A percentile compares a stretch with the other conserved stretches of the same genome.
Evolutionary conservation across 23 tunicate species (phyloP).

Genomic region (Clavelina lepadiformis): DNA sequence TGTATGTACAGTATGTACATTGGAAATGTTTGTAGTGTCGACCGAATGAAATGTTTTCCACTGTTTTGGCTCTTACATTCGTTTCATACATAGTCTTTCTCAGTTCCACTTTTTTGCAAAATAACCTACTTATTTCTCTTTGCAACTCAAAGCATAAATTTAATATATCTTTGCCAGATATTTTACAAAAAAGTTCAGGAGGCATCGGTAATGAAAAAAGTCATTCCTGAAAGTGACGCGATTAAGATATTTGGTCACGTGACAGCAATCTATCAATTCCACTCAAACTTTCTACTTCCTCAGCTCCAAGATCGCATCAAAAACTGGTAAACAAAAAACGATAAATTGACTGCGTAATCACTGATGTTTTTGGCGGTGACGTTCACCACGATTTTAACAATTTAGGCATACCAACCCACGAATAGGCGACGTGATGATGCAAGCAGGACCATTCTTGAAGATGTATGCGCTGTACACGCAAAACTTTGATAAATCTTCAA

Average conservation of each 20-base stretch:
- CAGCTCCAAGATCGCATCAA: constrained; percentile 49
- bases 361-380: neutral
- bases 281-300: constrained; percentile 62
- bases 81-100: too few relatives aligned
- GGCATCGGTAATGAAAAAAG: constrained; percentile 25
- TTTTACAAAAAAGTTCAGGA: constrained; percentile 65
- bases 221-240: constrained; percentile 54
- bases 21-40: too few relatives aligned
- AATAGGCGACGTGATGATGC: constrained; percentile 85
- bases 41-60: too few relatives aligned
- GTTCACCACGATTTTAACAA: neutral
- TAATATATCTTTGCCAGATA: too few relatives aligned
- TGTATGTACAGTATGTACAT: too few relatives aligned
- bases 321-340: constrained; percentile 18
- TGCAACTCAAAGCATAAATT: too few relatives aligned
- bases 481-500: constrained; percentile 66
- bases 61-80: too few relatives aligned
- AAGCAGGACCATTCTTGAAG: constrained; percentile 83
- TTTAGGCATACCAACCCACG: constrained; percentile 74
- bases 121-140: too few relatives aligned
- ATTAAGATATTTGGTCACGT: constrained; percentile 71
- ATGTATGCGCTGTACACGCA: constrained; percentile 91
- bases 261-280: constrained; percentile 77
- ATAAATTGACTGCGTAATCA: neutral
- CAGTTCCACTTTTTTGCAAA: too few relatives aligned